phyloP scores from a whole-genome alignment of 2,797 vertebrate genomes.

The Melanotaenia nigrans region DNA sequence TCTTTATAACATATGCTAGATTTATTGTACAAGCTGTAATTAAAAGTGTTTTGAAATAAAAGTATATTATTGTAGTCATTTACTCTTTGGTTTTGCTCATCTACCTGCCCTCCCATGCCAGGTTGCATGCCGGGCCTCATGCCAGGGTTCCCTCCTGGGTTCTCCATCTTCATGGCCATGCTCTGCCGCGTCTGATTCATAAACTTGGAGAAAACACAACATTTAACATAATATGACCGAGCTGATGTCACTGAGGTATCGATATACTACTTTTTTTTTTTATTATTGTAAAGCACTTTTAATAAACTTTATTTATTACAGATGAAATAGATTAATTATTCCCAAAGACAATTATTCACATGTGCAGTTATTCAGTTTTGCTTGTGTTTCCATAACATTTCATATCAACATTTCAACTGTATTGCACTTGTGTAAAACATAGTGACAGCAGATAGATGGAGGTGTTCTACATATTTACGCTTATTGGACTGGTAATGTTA shows the following conservation, averaged over 20 bases:
- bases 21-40: neutral
- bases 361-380: neutral
- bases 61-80: neutral
- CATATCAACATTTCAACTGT: neutral
- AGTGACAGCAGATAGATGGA: neutral
- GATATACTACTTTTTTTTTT: neutral
- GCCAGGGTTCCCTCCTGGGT: slow-evolving; percentile 80
- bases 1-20: neutral
- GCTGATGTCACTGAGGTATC: neutral
- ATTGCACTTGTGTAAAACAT: neutral
- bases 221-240: slow-evolving; percentile 13
- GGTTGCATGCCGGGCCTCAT: slow-evolving; percentile 92
- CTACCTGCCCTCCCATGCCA: slow-evolving; percentile 83
- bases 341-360: neutral
- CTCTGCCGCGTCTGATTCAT: slow-evolving; percentile 93
- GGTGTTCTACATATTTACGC: neutral
- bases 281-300: neutral
- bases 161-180: slow-evolving; percentile 93
- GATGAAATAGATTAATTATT: neutral
- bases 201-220: slow-evolving; percentile 81
- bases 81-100: slow-evolving; percentile 6
- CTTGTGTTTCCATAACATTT: neutral
- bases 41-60: neutral
- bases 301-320: no score
- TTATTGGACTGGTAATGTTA: neutral